Conservation (phyloP, 2,888 invertebrate genomes). For the Phaonia tiefii region DNA sequence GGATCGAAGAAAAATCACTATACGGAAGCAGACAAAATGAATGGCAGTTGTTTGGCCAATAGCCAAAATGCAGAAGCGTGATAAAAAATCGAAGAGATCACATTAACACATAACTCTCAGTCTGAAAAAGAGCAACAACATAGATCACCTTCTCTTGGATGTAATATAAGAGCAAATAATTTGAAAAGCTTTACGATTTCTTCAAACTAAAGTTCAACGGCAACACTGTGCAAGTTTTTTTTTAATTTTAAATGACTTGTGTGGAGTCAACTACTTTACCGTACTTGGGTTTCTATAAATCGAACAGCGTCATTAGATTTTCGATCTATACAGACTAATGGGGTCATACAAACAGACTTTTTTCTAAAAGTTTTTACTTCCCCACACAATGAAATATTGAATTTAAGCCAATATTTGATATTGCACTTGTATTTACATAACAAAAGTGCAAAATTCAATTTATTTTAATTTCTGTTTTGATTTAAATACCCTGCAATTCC, state of each 20-base stretch:
- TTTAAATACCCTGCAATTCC: too few relatives aligned
- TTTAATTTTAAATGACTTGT: too few relatives aligned
- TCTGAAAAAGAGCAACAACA: background rate
- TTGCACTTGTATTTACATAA: background rate
- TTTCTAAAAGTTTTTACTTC: too few relatives aligned
- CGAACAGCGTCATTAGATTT: too few relatives aligned
- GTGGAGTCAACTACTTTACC: too few relatives aligned
- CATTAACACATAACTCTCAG: background rate
- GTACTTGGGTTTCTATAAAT: too few relatives aligned
- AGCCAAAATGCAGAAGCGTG: slow-evolving; percentile 42
- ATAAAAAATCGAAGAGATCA: slow-evolving; percentile 46
- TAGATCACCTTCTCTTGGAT: background rate
- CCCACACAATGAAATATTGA: slow-evolving; percentile 31
- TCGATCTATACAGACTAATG: too few relatives aligned
- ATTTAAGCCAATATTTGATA: slow-evolving; percentile 18
- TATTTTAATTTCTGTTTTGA: too few relatives aligned
- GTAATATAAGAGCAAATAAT: background rate
- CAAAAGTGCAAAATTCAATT: slow-evolving; percentile 55
- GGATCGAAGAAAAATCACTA: slow-evolving; percentile 24
- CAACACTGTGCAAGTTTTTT: too few relatives aligned
- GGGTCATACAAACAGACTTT: too few relatives aligned
- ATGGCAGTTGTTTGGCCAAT: slow-evolving; percentile 43
- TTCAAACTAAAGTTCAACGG: background rate
- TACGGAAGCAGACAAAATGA: slow-evolving; percentile 58
- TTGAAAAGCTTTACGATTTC: background rate